Conservation (phyloP, 2,888 invertebrate genomes). For the Meiosimyza decipiens region DNA sequence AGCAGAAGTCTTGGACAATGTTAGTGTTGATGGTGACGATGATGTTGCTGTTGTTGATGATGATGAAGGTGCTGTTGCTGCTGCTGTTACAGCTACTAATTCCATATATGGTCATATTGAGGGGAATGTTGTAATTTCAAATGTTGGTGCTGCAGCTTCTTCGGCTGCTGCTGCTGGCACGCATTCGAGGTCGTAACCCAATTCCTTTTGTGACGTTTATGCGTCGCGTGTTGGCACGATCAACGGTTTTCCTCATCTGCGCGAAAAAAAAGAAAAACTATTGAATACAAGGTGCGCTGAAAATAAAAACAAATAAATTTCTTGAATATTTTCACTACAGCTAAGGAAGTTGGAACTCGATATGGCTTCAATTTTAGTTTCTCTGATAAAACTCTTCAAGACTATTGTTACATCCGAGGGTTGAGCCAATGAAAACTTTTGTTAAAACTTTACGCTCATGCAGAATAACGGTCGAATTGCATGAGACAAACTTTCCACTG, state of each 20-base stretch:
- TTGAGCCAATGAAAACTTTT: too few relatives aligned
- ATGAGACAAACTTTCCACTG: too few relatives aligned
- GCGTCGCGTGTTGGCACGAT: conserved; percentile 32
- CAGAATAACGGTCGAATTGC: too few relatives aligned
- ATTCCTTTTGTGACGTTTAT: conserved; percentile 50
- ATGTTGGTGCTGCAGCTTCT: background rate
- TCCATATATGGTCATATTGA: background rate
- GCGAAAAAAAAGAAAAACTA: background rate
- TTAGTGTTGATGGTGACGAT: background rate
- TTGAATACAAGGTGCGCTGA: too few relatives aligned
- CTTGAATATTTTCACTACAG: too few relatives aligned
- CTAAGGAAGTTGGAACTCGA: too few relatives aligned
- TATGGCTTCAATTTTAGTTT: too few relatives aligned
- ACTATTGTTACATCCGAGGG: too few relatives aligned
- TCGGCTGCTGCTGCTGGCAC: conserved; percentile 43
- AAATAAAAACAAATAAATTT: too few relatives aligned
- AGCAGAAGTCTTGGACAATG: background rate
- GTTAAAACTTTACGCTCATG: too few relatives aligned
- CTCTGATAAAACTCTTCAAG: too few relatives aligned
- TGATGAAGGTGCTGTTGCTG: conserved; percentile 14
- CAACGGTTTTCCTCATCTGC: conserved; percentile 17
- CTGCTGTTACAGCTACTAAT: conserved; percentile 1
- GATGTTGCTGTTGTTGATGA: background rate
- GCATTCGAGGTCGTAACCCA: conserved; percentile 63
- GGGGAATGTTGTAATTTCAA: background rate